These are phyloP conservation scores for Microctonus aethiopoides DNA, from an alignment of 2,888 invertebrate genomes.

Conservation along the genomic window DNA sequence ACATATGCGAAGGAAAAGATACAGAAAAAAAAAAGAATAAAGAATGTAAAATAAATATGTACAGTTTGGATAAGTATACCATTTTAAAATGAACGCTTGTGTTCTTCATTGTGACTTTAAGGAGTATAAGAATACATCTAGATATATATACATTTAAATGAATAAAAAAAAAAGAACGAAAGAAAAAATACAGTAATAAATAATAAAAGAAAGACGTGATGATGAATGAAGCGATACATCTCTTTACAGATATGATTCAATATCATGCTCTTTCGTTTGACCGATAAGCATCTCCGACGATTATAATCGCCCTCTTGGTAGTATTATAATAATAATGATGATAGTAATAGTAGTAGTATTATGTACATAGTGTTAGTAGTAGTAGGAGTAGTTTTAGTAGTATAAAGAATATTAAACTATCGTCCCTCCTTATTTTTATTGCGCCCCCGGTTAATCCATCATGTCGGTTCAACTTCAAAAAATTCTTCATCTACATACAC, in stretches of 20 bases:
- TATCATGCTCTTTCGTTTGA: conserved; percentile 9
- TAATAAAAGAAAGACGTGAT: not conserved
- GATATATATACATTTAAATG: not conserved
- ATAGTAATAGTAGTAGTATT: no score
- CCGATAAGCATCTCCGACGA: conserved; percentile 14
- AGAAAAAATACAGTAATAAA: not conserved
- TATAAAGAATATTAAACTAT: not conserved
- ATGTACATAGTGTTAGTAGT: no score
- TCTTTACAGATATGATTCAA: conserved; percentile 13
- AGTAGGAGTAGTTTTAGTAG: not conserved
- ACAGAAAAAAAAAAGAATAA: no score
- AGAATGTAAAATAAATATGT: no score
- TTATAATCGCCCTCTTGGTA: conserved; percentile 16
- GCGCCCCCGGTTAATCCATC: not conserved
- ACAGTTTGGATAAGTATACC: no score
- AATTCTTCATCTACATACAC: not conserved
- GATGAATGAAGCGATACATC: conserved; percentile 21
- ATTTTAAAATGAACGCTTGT: no score
- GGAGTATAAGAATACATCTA: not conserved
- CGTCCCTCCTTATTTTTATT: not conserved
- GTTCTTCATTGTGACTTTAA: not conserved
- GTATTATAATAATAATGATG: not conserved
- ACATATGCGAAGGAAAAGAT: no score
- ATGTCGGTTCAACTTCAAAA: conserved; percentile 1
- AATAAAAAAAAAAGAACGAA: not conserved